Percentiles rank a stretch among this genome's conserved stretches.
phyloP scores from a whole-genome alignment of 2,888 invertebrate genomes.

The Meganola albula region DNA sequence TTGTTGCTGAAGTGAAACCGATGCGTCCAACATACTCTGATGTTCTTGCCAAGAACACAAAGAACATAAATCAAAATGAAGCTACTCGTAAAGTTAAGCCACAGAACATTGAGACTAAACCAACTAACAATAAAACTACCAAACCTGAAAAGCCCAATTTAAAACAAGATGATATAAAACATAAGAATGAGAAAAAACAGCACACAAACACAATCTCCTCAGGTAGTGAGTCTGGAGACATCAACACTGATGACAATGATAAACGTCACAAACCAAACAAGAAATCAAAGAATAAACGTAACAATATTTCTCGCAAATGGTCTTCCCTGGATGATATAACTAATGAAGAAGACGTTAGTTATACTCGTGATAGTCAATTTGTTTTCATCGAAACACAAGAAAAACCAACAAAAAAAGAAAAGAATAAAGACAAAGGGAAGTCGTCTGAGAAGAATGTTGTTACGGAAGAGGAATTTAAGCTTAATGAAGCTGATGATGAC shows the following conservation, averaged over 20 bases:
- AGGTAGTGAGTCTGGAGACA: conserved; percentile 71
- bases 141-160: conserved; percentile 56
- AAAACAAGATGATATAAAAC: conserved; percentile 52
- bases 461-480: conserved; percentile 48
- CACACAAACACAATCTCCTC: conserved; percentile 58
- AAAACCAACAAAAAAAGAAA: conserved; percentile 60
- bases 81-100: conserved; percentile 63
- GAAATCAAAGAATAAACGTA: conserved; percentile 64
- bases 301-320: conserved; percentile 75
- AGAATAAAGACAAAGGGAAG: conserved; percentile 53
- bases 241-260: conserved; percentile 61
- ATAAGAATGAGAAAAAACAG: conserved; percentile 58
- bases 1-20: conserved; percentile 90
- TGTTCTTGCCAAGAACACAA: conserved; percentile 84
- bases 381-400: conserved; percentile 67
- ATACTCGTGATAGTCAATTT: conserved; percentile 61
- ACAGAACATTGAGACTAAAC: conserved; percentile 61
- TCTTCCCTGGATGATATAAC: conserved; percentile 77
- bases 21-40: conserved; percentile 93
- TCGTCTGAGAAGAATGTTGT: conserved; percentile 39
- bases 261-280: conserved; percentile 59
- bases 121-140: conserved; percentile 50
- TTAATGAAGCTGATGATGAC: conserved; percentile 52
- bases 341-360: conserved; percentile 55
- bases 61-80: conserved; percentile 68